Base-by-base conservation (phyloP, 23 tunicate species). In the Trididemnum nubilum region DNA sequence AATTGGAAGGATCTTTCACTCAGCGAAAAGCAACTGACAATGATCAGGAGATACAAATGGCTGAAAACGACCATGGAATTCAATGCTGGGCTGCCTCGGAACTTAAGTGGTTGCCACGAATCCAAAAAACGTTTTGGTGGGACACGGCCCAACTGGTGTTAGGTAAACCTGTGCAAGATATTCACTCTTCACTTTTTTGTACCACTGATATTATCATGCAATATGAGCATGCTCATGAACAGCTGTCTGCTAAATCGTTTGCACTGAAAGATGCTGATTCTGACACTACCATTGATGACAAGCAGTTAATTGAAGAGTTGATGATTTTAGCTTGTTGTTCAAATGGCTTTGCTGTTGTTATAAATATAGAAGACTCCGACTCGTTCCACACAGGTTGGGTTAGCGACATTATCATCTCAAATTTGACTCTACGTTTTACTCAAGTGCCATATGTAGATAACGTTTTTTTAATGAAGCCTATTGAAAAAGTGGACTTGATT, bases 121-220 rank as follows among this genome's bases (percentile, higher is more conserved):
- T 12, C 1, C n/a, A 25, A 2, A 83, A 72, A 36, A 21, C 30
- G 7, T 83, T 83, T 57, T 83, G 87, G 87, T 83, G 87, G 73
- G 36, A 77, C 34, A 38, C 51, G 3, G 28, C 70, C 15, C 34
- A 58, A 51, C 33, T 75, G 12, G 67, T 66, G 31, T 12, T 27
- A 12, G 97, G 97, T 26, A 69, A 75, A 70, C 81, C 64, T 2
- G 27, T 81, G 21, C 23, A 70, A 31, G 77, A 60, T 36, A 81
- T 91, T 34, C 76, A 85, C 36, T 74, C 86, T 22, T 85, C 90
- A 1, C 38, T 91, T 0, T 91, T 81, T 69, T 91, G 97, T 74
- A 75, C 50, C 63, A 91, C 97, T 15, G 87, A 85, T 35, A 36
- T 80, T 5, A 59, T 85, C 35, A 75, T 67, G 19, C 70, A 51